Base-by-base conservation (phyloP, 2,888 invertebrate species). In the Eurois occulta region DNA sequence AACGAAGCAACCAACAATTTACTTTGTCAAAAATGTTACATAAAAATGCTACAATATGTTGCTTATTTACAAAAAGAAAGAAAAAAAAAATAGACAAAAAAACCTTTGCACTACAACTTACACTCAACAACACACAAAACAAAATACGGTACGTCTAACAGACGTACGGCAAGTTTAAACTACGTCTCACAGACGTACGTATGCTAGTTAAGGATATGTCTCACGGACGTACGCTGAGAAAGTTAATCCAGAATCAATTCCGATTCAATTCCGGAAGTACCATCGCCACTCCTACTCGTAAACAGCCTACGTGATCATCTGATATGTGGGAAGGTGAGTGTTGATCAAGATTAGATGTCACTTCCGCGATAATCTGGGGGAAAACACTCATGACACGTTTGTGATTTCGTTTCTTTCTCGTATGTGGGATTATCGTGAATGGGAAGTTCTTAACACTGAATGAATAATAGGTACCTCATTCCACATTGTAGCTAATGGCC, bases 211-310 rank as follows among this genome's bases (percentile, higher is more conserved):
- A 73, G 8, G 13, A 7, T 58, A 67, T 38, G 41, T 46, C 55
- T 69, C 32, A 28, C 16, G 72, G 28, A 55, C 72, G 38, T 41
- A 35, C 24, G 18, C 11, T 80, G 65, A 65, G 71, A 86, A 75
- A 81, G 58, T 64, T 68, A 75, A 82, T 83, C 86, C 82, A 78
- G 79, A 91, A 90, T 90, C 91, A 89, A 91, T 91, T 92, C 86
- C 85, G 79, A 88, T 88, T 87, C 87, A 87, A 91, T 90, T 88
- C 90, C 89, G 91, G 92, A 91, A 91, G 87, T 87, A 84, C 80
- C 74, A 80, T 60, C 64, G 64, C 75, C 65, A 65, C 65, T 65
- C 41, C 81, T 72, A 80, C 72, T 69, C 69, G 75, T 76, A 73
- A 64, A 24, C 67, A 60, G 35, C 41, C 65, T 81, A 80, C 84